A percentile compares a stretch with the other conserved stretches of the same genome.
phyloP scores from a whole-genome alignment of 2,113 vertebrate species.

The Oncorhynchus masou region DNA sequence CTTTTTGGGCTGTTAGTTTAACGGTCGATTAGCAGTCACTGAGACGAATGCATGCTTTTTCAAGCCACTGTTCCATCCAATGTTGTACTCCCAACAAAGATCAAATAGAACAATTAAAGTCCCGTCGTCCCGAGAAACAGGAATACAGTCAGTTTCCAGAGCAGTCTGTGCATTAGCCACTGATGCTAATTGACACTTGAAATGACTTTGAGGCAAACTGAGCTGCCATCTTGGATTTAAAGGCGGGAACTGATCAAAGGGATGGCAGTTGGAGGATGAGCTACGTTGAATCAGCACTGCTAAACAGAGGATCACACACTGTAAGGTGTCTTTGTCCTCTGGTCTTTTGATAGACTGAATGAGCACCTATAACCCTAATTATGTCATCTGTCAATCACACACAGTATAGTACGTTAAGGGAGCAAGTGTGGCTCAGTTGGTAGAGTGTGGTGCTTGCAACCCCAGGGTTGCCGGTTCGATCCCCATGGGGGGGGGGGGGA shows the following conservation, averaged over 20 bases:
- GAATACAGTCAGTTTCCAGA: conserved; percentile 19
- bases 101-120: conserved; percentile 52
- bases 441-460: too few species aligned
- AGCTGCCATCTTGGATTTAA: conserved; percentile 12
- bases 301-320: conserved; percentile 8
- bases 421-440: too few species aligned
- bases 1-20: conserved; percentile 23
- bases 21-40: conserved; percentile 46
- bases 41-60: neutral
- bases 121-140: conserved; percentile 36
- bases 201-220: conserved; percentile 29
- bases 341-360: neutral
- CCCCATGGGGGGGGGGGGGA: too few species aligned
- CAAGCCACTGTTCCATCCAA: conserved; percentile 28
- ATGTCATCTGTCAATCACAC: neutral
- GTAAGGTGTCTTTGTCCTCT: conserved; percentile 16
- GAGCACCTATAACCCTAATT: neutral
- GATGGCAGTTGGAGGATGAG: conserved; percentile 12
- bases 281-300: conserved; percentile 16
- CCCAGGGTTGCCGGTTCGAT: too few species aligned
- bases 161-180: conserved; percentile 5
- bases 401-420: neutral
- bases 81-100: conserved; percentile 36
- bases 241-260: conserved; percentile 23
- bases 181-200: conserved; percentile 43